Percentiles rank a stretch among this genome's conserved stretches.
phyloP scores from a whole-genome alignment of 2,113 vertebrate species.

The Aleadryas rufinucha region DNA sequence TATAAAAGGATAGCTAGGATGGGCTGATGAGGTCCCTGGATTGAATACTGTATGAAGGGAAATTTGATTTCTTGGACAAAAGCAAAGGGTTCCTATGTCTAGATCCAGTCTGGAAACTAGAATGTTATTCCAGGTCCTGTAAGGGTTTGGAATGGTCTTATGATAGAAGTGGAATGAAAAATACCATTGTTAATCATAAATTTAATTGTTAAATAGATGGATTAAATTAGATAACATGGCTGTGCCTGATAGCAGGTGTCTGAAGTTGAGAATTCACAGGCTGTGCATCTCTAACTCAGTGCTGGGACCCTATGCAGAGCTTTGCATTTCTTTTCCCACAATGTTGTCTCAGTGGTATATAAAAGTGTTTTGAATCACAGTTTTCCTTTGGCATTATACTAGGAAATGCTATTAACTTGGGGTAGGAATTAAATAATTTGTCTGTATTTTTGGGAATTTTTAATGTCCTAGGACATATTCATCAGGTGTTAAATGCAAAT shows the following conservation, averaged over 20 bases:
- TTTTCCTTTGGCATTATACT: neutral
- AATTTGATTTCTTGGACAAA: neutral
- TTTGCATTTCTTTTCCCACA: neutral
- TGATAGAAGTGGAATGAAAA: neutral
- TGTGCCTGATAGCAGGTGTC: neutral
- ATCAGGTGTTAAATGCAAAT: neutral
- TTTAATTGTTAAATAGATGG: neutral
- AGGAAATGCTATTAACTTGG: neutral
- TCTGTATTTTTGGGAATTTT: neutral
- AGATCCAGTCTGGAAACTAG: neutral
- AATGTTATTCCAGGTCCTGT: neutral
- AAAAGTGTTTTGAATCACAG: neutral
- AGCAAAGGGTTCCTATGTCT: neutral
- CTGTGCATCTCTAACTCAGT: neutral
- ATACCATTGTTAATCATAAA: accelerated
- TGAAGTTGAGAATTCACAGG: neutral
- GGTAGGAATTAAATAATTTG: neutral
- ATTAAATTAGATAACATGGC: neutral
- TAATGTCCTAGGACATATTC: neutral
- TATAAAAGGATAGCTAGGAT: neutral
- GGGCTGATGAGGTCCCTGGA: neutral
- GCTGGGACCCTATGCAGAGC: neutral
- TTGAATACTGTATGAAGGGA: neutral
- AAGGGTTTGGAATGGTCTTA: neutral
- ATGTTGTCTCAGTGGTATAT: neutral